Evolutionary conservation across 2,888 invertebrate species (phyloP).

Genomic region (Leistus spinibarbis): DNA sequence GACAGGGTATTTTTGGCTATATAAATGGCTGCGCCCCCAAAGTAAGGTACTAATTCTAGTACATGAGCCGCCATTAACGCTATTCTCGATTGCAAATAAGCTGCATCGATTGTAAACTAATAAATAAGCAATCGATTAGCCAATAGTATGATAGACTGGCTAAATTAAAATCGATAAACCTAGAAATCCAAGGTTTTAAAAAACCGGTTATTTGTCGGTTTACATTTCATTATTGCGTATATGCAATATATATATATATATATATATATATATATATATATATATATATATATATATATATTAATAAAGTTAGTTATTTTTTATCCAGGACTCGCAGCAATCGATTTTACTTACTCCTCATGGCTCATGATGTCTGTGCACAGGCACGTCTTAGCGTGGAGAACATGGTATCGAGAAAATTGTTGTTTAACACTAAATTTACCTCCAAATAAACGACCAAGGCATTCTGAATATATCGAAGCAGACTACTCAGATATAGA

Average conservation of each 20-base stretch:
- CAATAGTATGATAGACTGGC: too few relatives aligned
- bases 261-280: background rate
- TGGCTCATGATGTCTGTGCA: constrained; percentile 56
- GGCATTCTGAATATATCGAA: constrained; percentile 5
- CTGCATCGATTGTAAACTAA: too few relatives aligned
- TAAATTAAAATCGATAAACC: too few relatives aligned
- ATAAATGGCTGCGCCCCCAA: too few relatives aligned
- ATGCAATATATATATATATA: background rate
- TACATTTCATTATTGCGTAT: too few relatives aligned
- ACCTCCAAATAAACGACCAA: constrained; percentile 48
- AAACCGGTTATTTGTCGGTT: too few relatives aligned
- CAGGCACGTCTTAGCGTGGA: constrained; percentile 54
- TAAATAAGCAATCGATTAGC: too few relatives aligned
- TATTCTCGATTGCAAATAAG: too few relatives aligned
- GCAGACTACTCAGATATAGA: background rate
- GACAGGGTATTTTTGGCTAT: too few relatives aligned
- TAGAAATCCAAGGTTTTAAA: too few relatives aligned
- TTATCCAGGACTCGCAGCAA: constrained; percentile 51
- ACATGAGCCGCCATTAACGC: too few relatives aligned
- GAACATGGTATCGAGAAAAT: constrained; percentile 54
- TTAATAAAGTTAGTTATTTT: background rate
- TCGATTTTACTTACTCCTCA: constrained; percentile 57
- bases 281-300: background rate
- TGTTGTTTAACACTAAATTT: constrained; percentile 53
- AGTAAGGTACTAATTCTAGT: too few relatives aligned